Evolutionary conservation across 2,888 invertebrate genomes (phyloP).

Genomic region (Sphaeridia pumilis): DNA sequence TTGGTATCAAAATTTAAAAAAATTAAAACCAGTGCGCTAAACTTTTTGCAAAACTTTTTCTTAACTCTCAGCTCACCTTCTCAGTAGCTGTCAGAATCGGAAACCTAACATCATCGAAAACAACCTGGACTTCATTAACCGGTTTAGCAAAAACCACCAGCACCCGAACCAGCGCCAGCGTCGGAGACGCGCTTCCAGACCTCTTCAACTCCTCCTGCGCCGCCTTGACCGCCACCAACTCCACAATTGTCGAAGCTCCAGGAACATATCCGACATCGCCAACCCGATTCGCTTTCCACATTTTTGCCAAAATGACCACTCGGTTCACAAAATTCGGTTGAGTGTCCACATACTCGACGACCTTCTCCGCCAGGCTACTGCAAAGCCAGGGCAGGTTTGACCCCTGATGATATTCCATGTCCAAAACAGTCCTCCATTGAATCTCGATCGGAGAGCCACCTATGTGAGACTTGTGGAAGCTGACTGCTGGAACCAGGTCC

Average conservation of each 20-base stretch:
- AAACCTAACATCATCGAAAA: background rate
- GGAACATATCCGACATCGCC: background rate
- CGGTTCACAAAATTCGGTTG: background rate
- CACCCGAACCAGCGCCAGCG: background rate
- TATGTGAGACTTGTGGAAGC: background rate
- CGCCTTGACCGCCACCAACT: background rate
- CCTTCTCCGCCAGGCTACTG: background rate
- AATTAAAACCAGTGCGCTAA: no score
- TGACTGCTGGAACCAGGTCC: background rate
- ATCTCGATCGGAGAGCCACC: background rate
- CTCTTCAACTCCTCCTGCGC: background rate
- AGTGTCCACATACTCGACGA: background rate
- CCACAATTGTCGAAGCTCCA: background rate
- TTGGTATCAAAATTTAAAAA: no score
- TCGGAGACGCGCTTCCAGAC: background rate
- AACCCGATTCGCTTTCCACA: background rate
- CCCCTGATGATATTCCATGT: background rate
- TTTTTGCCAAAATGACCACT: background rate
- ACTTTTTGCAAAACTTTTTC: no score
- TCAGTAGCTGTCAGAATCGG: no score
- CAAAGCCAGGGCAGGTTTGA: background rate
- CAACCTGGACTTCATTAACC: background rate
- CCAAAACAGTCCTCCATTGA: background rate
- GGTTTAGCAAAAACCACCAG: background rate
- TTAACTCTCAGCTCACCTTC: no score